phyloP scores from a whole-genome alignment of 2,113 vertebrate species.

The Cottus gobio region DNA sequence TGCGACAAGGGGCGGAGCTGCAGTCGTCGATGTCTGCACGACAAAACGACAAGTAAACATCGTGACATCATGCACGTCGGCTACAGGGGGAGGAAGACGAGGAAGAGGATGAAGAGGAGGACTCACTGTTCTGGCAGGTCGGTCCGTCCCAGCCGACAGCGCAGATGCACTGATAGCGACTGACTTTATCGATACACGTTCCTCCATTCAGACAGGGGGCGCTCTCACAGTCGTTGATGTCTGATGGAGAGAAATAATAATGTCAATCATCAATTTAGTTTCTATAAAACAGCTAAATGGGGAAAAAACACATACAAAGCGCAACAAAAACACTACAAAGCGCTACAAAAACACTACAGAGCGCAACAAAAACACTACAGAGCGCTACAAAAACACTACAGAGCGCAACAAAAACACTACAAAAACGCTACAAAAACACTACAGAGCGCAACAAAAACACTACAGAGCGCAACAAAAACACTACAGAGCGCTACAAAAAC shows the following conservation, averaged over 20 bases:
- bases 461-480: too few species aligned
- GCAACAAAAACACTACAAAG: too few species aligned
- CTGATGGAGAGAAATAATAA: slow-evolving; percentile 62
- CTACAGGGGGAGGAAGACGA: too few species aligned
- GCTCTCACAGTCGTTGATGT: slow-evolving; percentile 94
- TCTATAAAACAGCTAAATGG: background rate
- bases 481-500: too few species aligned
- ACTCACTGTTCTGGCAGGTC: slow-evolving; percentile 89
- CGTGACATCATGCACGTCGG: slow-evolving; percentile 8
- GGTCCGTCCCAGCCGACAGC: slow-evolving; percentile 91
- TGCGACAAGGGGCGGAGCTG: slow-evolving; percentile 90
- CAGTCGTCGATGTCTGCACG: slow-evolving; percentile 91
- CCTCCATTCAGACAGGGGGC: slow-evolving; percentile 91
- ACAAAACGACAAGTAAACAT: background rate
- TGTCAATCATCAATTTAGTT: background rate
- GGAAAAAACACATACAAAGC: too few species aligned
- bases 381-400: too few species aligned
- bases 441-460: too few species aligned
- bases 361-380: too few species aligned
- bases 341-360: too few species aligned
- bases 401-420: too few species aligned
- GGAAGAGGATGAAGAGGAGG: slow-evolving; percentile 1
- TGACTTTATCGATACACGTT: slow-evolving; percentile 91
- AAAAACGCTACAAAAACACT: too few species aligned
- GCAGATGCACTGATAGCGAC: slow-evolving; percentile 91